Base-by-base conservation (phyloP, 2,888 invertebrate species). In the Cylloceria caligata region DNA sequence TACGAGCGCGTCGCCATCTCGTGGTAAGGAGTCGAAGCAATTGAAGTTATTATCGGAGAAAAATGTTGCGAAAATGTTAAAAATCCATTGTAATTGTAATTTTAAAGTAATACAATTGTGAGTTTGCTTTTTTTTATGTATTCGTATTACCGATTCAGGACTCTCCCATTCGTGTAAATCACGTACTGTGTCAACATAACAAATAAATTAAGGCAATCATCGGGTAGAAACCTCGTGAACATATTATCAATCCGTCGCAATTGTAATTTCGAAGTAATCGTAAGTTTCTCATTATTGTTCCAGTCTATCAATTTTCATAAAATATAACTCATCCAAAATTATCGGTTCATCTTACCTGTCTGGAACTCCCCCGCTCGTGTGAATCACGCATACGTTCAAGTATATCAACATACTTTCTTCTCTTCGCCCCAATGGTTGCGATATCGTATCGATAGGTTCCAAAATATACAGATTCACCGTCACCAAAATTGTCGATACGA, bases 341-440 rank as follows among this genome's bases (percentile, higher is more conserved):
- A 82, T 82, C 82, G 78, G 74, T 60, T 78, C 74, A 81, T 73
- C 81, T 73, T 77, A 69, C 68, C 77, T 77, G 77, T 73, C 69
- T 27, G 3, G 19, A 71, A 45, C 55, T 67, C 52, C 78, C 75
- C 71, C 71, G 67, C 74, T 47, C 45, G 19, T 62, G 78, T 79
- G 71, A 75, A 74, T 78, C 78, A 60, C 60, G 24, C 65, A 65
- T 68, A 16, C 45, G 62, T 74, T 24, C 36, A 42, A 65, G 60
- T 78, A 34, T 42, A 71, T 71, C 74, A 45, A 74, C 78, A 45
- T 9, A 11, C 45, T 16, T n/a, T n/a, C n/a, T 13, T n/a, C n/a
- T n/a, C n/a, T n/a, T n/a, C n/a, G n/a, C 45, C 2, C 3, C 45
- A 42, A 45, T 4, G 24, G n/a, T 39, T 16, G 21, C n/a, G 19